Evolutionary conservation across 2,888 invertebrate species (phyloP).

Genomic region (Cancer borealis): DNA sequence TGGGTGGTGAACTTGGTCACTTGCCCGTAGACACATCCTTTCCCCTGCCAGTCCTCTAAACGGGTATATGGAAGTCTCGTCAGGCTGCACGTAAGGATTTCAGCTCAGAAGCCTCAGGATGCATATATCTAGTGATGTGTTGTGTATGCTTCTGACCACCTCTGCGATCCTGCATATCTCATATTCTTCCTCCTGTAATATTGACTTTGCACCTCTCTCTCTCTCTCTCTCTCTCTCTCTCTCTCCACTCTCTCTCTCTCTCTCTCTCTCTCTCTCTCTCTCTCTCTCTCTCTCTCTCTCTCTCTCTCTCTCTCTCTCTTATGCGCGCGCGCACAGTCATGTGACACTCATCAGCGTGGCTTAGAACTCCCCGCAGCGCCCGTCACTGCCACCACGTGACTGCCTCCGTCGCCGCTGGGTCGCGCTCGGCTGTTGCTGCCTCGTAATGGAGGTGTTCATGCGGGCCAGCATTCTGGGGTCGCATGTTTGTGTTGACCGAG

Average conservation of each 20-base stretch:
- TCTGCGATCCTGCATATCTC: background rate
- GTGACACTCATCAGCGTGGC: conserved; percentile 16
- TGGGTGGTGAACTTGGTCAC: background rate
- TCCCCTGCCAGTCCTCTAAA: background rate
- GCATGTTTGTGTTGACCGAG: background rate
- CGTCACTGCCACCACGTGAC: conserved; percentile 35
- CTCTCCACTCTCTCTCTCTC: conserved; percentile 56
- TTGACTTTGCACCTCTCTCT: background rate
- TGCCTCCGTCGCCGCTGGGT: conserved; percentile 20
- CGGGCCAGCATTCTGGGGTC: background rate
- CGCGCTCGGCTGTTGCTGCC: conserved; percentile 2
- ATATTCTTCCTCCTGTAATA: background rate
- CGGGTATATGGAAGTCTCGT: background rate
- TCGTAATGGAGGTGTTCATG: background rate
- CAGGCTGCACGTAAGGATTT: background rate
- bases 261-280: conserved; percentile 52
- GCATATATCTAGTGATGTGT: background rate
- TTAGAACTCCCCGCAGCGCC: conserved; percentile 26
- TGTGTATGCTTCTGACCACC: background rate
- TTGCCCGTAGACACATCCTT: background rate
- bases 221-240: conserved; percentile 29
- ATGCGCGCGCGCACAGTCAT: background rate
- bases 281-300: conserved; percentile 59
- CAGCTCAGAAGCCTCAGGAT: background rate
- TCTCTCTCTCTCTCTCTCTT: background rate